Conservation (phyloP, 2,113 vertebrate genomes). For the Crotophaga sulcirostris region DNA sequence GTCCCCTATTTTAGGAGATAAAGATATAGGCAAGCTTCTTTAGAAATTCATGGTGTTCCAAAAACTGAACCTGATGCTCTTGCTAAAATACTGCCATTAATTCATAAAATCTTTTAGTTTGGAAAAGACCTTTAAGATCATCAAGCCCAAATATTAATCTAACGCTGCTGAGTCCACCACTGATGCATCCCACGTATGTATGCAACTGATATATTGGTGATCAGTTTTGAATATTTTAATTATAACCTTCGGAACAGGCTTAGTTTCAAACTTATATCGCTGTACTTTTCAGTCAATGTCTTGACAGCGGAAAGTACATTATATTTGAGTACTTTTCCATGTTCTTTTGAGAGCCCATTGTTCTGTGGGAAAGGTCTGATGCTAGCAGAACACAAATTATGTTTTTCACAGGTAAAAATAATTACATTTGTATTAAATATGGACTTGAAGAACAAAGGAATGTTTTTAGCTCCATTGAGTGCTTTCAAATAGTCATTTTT, state of each 20-base stretch:
- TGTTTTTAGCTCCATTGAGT: not conserved
- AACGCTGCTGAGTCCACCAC: not conserved
- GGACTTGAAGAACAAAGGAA: not conserved
- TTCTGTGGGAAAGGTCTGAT: not conserved
- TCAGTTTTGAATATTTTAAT: not conserved
- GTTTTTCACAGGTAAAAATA: not conserved
- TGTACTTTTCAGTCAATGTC: not conserved
- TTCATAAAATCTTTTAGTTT: not conserved
- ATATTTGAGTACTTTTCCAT: not conserved
- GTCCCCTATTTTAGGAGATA: not conserved
- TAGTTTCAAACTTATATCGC: not conserved
- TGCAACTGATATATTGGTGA: not conserved
- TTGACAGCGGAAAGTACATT: not conserved
- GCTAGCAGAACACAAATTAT: not conserved
- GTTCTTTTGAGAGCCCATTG: not conserved
- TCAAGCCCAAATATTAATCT: not conserved
- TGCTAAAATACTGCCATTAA: not conserved
- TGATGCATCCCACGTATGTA: not conserved
- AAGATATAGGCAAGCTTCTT: not conserved
- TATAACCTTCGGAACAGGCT: not conserved
- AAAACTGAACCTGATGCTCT: not conserved
- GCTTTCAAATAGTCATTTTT: slow-evolving; percentile 37
- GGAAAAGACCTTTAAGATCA: not conserved
- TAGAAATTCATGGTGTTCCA: not conserved
- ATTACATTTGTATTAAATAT: not conserved